Conservation (phyloP, 1,140 invertebrate species). For the Sycophaga agraensis region DNA sequence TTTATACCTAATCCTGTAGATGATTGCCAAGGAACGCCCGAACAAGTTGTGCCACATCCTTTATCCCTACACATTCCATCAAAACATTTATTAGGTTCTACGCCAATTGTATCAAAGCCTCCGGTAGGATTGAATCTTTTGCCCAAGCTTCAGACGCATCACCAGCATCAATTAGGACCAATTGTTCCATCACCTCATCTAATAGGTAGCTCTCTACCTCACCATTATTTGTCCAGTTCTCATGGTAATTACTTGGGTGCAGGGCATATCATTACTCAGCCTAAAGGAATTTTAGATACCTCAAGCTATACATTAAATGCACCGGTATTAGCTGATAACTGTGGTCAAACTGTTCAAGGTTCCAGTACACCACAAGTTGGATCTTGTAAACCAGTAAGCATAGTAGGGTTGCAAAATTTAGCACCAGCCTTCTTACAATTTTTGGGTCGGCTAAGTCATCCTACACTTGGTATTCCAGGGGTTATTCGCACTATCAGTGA, state of each 20-base stretch:
- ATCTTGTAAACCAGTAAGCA: not conserved
- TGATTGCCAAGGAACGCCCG: no score
- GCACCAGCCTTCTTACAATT: not conserved
- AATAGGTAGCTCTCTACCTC: not conserved
- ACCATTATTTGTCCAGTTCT: not conserved
- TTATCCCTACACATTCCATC: not conserved
- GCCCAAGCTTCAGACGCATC: no score
- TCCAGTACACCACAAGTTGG: not conserved
- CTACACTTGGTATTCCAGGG: constrained; percentile 11
- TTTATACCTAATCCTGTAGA: not conserved
- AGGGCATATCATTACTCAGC: constrained; percentile 9
- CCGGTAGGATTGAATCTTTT: no score
- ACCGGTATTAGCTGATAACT: not conserved
- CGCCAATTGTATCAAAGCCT: no score
- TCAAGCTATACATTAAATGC: not conserved
- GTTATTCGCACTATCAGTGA: constrained; percentile 1
- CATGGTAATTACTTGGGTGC: not conserved
- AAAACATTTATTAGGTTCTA: not conserved
- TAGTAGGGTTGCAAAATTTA: not conserved
- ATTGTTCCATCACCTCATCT: not conserved
- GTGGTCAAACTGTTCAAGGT: not conserved
- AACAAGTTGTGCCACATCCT: not conserved
- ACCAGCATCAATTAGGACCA: no score
- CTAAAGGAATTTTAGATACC: not conserved
- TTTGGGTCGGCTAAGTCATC: not conserved